These are phyloP conservation scores for Eulemur albifrons DNA, from an alignment of 2,797 vertebrate genomes.

Conservation along the genomic window DNA sequence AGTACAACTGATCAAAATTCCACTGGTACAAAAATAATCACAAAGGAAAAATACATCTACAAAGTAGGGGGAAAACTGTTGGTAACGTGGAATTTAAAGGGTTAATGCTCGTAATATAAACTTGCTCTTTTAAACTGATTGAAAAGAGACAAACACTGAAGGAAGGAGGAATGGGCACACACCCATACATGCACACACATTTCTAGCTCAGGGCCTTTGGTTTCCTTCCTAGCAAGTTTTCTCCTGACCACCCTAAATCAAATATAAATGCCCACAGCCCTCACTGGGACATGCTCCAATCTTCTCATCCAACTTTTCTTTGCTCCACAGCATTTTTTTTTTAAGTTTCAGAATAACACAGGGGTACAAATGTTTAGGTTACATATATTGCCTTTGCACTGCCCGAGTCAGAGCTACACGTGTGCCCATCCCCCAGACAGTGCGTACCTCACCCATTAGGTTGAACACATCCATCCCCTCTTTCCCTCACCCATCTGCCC, in stretches of 20 bases:
- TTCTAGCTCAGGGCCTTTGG: not conserved
- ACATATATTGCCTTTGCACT: no score
- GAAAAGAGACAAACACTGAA: not conserved
- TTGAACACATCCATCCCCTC: no score
- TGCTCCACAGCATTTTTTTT: not conserved
- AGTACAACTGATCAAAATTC: slow-evolving; percentile 1
- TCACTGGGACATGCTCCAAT: not conserved
- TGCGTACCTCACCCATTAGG: no score
- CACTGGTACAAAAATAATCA: not conserved
- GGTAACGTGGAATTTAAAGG: not conserved
- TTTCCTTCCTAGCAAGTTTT: not conserved
- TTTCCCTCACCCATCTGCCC: no score
- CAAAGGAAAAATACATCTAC: not conserved
- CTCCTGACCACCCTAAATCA: not conserved
- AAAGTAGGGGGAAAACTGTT: not conserved
- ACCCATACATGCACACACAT: not conserved
- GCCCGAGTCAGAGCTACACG: no score
- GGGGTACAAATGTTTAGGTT: no score
- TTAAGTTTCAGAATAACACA: no score
- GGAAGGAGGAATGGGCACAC: not conserved
- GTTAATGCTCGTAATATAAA: not conserved
- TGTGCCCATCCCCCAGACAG: no score
- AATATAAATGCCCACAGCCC: not conserved
- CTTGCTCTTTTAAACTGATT: not conserved
- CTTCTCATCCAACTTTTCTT: not conserved